These are phyloP conservation scores for Steinernema hermaphroditum DNA, from an alignment of 2,888 invertebrate genomes.

Conservation along the genomic window DNA sequence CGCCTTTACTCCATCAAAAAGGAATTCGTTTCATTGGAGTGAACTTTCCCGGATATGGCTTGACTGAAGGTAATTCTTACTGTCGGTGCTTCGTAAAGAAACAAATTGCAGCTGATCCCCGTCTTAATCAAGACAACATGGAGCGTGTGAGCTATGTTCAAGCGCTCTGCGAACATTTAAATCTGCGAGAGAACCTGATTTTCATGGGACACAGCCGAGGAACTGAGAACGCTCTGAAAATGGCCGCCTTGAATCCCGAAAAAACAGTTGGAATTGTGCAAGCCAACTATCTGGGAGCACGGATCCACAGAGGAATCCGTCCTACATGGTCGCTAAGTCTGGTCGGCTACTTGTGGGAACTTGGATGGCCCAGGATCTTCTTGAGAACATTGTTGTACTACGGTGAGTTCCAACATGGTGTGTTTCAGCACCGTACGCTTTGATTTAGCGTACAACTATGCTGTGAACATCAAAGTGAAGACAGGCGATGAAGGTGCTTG, in stretches of 20 bases:
- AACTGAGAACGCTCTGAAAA: constrained; percentile 46
- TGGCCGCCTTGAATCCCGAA: constrained; percentile 43
- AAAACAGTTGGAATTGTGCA: constrained; percentile 11
- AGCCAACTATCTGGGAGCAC: constrained; percentile 3
- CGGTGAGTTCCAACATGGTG: background rate
- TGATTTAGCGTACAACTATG: background rate
- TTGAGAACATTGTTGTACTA: background rate
- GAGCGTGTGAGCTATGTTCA: constrained; percentile 2
- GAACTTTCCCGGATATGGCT: constrained; percentile 31
- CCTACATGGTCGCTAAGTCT: constrained; percentile 7
- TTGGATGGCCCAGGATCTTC: constrained; percentile 1
- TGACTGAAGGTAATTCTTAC: constrained; percentile 3
- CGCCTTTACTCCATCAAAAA: constrained; percentile 2
- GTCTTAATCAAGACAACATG: constrained; percentile 1
- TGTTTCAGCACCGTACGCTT: background rate
- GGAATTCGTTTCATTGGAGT: constrained; percentile 31
- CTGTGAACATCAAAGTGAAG: constrained; percentile 6
- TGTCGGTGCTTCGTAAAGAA: too few species aligned
- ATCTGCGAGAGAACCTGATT: constrained; percentile 37
- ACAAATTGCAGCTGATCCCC: background rate
- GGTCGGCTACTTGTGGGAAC: constrained; percentile 21
- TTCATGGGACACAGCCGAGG: constrained; percentile 49
- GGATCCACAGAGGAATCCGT: constrained; percentile 32
- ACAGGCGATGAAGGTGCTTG: constrained; percentile 3
- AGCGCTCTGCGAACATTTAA: background rate